Evolutionary conservation across 2,888 invertebrate species (phyloP).

Genomic region (Uloborus plumipes): DNA sequence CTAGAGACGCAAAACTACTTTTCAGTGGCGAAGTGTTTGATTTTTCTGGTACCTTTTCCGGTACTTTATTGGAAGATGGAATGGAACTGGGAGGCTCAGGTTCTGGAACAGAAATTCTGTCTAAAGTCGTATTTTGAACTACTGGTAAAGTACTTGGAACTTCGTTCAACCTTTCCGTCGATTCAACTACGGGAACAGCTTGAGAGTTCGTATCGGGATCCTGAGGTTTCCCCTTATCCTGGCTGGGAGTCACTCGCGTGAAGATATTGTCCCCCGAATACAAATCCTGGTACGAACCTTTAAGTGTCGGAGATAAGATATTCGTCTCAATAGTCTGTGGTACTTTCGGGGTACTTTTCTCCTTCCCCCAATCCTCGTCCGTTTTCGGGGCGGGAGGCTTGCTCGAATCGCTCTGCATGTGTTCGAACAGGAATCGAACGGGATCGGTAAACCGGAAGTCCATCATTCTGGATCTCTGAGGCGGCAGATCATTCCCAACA

Average conservation of each 20-base stretch:
- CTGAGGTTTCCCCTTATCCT: constrained; percentile 24
- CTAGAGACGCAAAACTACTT: constrained; percentile 46
- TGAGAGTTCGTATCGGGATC: constrained; percentile 8
- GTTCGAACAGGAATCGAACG: constrained; percentile 56
- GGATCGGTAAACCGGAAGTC: constrained; percentile 57
- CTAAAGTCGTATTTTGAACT: constrained; percentile 12
- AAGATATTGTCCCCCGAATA: constrained; percentile 46
- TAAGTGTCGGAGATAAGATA: constrained; percentile 38
- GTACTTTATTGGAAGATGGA: constrained; percentile 3
- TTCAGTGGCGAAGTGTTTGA: constrained; percentile 7
- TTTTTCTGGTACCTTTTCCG: not conserved
- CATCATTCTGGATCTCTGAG: constrained; percentile 28
- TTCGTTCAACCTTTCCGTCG: not conserved
- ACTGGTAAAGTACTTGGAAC: constrained; percentile 13
- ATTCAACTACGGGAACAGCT: not conserved
- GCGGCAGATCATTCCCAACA: constrained; percentile 34
- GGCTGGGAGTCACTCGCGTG: constrained; percentile 21
- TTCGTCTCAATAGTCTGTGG: constrained; percentile 36
- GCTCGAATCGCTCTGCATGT: constrained; percentile 49
- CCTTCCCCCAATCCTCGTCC: constrained; percentile 40
- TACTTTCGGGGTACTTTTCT: constrained; percentile 21
- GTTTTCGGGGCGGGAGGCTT: constrained; percentile 31
- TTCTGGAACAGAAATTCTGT: constrained; percentile 7
- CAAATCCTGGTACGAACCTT: constrained; percentile 46
- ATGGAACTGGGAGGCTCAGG: not conserved